Evolutionary conservation across 2,797 vertebrate genomes (phyloP).

Genomic region (Xenentodon cancila): DNA sequence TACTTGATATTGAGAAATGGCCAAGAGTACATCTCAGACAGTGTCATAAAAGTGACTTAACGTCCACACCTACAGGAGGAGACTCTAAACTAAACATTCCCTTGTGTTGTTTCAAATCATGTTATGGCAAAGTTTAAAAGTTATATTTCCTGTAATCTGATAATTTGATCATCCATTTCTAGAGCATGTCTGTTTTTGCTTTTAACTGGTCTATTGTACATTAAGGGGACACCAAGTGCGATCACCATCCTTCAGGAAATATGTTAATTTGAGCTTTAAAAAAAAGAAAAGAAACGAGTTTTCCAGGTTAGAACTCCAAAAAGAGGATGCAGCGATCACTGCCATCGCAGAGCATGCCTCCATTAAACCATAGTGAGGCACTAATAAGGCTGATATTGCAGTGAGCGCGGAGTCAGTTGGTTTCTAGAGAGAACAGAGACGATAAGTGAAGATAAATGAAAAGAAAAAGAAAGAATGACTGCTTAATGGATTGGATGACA

Average conservation of each 20-base stretch:
- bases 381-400: constrained; percentile 31
- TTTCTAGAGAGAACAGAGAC: constrained; percentile 35
- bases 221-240: constrained; percentile 2
- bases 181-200: background rate
- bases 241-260: constrained; percentile 6
- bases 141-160: background rate
- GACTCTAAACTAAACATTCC: too few relatives aligned
- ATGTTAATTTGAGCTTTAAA: background rate
- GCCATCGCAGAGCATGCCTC: constrained; percentile 12
- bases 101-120: too few relatives aligned
- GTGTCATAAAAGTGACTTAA: too few relatives aligned
- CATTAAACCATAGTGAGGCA: constrained; percentile 26
- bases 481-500: constrained; percentile 54
- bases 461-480: constrained; percentile 27
- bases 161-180: constrained; percentile 1
- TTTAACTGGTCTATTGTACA: background rate
- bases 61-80: too few relatives aligned
- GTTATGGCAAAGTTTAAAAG: background rate
- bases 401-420: constrained; percentile 8
- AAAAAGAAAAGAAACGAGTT: constrained; percentile 1
- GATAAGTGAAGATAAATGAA: constrained; percentile 47
- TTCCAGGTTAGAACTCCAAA: background rate
- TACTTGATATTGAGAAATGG: too few relatives aligned
- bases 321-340: constrained; percentile 10
- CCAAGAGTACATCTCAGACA: too few relatives aligned